These are phyloP conservation scores for Rattus norvegicus DNA, from an alignment of 2,113 vertebrate genomes.

Conservation along the genomic window DNA sequence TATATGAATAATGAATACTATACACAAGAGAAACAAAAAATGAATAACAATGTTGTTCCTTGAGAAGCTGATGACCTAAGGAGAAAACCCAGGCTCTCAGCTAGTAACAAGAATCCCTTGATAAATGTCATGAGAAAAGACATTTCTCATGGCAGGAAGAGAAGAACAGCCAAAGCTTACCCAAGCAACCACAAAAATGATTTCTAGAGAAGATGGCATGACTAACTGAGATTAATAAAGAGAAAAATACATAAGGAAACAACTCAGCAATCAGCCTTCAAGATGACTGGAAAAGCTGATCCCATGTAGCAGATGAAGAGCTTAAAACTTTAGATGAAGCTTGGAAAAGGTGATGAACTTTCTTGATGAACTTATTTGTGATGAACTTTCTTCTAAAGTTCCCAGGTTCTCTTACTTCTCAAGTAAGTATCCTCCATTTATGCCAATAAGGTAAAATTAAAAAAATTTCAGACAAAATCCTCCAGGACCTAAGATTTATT, in stretches of 20 bases:
- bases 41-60: not conserved
- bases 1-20: not conserved
- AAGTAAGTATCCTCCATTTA: slow-evolving; percentile 61
- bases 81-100: not conserved
- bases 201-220: not conserved
- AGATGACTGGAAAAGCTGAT: not conserved
- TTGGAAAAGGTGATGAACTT: slow-evolving; percentile 52
- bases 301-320: slow-evolving; percentile 1
- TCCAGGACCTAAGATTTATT: slow-evolving; percentile 81
- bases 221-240: not conserved
- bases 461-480: slow-evolving; percentile 62
- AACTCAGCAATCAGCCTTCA: not conserved
- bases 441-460: slow-evolving; percentile 68
- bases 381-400: slow-evolving; percentile 58
- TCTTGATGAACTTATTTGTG: not conserved
- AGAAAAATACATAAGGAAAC: not conserved
- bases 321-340: not conserved
- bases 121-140: not conserved
- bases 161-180: not conserved
- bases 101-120: not conserved
- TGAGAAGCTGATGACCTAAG: not conserved
- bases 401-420: slow-evolving; percentile 38
- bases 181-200: not conserved
- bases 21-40: not conserved
- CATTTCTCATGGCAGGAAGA: not conserved